These are phyloP conservation scores for Drosophila leontia DNA, from an alignment of 1,140 invertebrate species.

Conservation along the genomic window DNA sequence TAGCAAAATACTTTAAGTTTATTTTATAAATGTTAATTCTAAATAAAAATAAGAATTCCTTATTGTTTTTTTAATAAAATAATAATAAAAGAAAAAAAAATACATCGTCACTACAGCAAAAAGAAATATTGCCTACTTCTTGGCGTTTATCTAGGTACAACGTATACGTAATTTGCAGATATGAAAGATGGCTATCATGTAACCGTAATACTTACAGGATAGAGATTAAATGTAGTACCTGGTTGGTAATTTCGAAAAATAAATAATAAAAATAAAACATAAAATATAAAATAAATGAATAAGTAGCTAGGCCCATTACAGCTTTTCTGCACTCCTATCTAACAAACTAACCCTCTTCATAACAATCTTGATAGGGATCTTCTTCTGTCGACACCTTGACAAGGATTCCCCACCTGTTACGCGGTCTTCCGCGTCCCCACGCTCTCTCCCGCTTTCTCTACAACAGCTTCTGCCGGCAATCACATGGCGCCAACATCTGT, in stretches of 20 bases:
- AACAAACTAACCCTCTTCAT: not conserved
- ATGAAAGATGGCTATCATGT: not conserved
- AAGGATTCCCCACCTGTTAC: conserved; percentile 26
- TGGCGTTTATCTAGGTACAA: not conserved
- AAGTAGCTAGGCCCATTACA: not conserved
- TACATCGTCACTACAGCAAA: not conserved
- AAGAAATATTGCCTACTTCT: not conserved
- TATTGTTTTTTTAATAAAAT: too few relatives aligned
- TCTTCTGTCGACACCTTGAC: conserved; percentile 6
- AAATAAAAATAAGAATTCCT: too few relatives aligned
- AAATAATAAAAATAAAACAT: not conserved
- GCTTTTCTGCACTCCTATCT: not conserved
- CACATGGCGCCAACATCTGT: conserved; percentile 49
- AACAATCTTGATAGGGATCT: not conserved
- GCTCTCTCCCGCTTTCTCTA: conserved; percentile 12
- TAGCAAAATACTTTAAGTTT: too few relatives aligned
- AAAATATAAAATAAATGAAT: too few relatives aligned
- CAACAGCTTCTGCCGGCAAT: conserved; percentile 17
- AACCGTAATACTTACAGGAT: not conserved
- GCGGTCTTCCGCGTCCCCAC: not conserved
- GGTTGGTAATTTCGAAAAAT: not conserved
- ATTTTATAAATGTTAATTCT: too few relatives aligned
- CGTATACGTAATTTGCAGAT: not conserved
- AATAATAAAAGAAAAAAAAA: not conserved
- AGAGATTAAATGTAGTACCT: too few relatives aligned